Evolutionary conservation across 2,888 invertebrate genomes (phyloP), one percentile per base, ranked within the genome.

Genomic region (Helleia helle): DNA sequence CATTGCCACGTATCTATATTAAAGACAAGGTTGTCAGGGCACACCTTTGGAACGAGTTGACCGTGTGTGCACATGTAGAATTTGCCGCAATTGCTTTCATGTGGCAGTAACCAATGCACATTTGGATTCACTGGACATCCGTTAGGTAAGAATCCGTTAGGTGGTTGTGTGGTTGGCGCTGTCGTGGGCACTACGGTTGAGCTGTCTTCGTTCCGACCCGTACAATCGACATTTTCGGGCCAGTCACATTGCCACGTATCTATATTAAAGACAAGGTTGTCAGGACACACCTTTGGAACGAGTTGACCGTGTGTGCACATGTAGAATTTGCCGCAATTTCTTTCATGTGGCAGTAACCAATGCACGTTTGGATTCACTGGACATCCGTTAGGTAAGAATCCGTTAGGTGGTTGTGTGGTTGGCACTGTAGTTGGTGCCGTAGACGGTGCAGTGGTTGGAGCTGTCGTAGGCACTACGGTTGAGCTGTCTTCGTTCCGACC

Each of bases 21-120:
- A 4, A 7, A 5, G 18, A 18, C 3, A 4, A 4, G 4, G 3
- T 18, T 18, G 18, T 5, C 18, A 4, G 3, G 18, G 5, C n/a
- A n/a, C n/a, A n/a, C n/a, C n/a, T n/a, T 59, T 11, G 52, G 46
- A 1, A 66, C 61, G 38, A 56, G 58, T n/a, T 55, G 34, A 36
- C 76, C 77, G 65, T 69, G 68, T 22, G 71, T 71, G 51, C 80
- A 81, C 49, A 70, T 68, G 51, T 76, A 80, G 65, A 76, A 81
- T 3, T 54, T 49, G 36, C 58, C 67, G 53, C 76, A 79, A 39
- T 71, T 57, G 7, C 50, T 44, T 40, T 60, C 62, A 43, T 72
- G 64, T 1, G 77, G 71, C 44, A 76, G 49, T 7, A 79, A 55
- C 75, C 71, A 72, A 54, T 75, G 75, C 13, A 69, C 52, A 30